Conservation (phyloP, 2,888 invertebrate genomes). For the Drosophila hawaiiensis region DNA sequence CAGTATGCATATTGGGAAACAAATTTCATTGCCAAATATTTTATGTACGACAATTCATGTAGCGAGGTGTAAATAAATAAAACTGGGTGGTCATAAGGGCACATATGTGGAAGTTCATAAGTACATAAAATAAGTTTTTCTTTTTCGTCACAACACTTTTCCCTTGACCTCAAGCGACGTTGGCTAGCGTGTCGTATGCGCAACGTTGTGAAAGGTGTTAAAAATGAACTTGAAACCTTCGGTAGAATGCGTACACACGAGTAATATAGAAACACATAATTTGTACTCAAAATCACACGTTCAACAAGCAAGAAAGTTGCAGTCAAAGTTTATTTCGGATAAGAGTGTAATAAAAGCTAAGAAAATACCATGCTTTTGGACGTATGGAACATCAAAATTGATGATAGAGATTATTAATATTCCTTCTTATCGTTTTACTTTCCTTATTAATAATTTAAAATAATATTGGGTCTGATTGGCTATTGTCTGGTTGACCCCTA, state of each 20-base stretch:
- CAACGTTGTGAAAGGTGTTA: conserved; percentile 1
- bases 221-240: conserved; percentile 3
- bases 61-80: not conserved
- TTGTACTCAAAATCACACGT: not conserved
- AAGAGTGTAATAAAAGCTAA: not conserved
- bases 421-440: not conserved
- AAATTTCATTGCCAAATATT: not conserved
- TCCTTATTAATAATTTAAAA: not conserved
- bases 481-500: not conserved
- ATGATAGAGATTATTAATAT: too few relatives aligned
- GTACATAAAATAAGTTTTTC: not conserved
- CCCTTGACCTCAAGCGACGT: conserved; percentile 1
- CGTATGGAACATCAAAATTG: too few relatives aligned
- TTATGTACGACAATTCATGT: not conserved
- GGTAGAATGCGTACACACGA: not conserved
- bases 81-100: not conserved
- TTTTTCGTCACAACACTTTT: not conserved
- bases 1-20: not conserved
- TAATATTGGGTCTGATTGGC: not conserved
- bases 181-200: conserved; percentile 36
- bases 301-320: not conserved
- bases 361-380: not conserved
- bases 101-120: not conserved
- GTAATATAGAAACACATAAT: not conserved
- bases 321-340: not conserved